Base-by-base conservation (phyloP, 2,113 vertebrate genomes). In the Origma solitaria region DNA sequence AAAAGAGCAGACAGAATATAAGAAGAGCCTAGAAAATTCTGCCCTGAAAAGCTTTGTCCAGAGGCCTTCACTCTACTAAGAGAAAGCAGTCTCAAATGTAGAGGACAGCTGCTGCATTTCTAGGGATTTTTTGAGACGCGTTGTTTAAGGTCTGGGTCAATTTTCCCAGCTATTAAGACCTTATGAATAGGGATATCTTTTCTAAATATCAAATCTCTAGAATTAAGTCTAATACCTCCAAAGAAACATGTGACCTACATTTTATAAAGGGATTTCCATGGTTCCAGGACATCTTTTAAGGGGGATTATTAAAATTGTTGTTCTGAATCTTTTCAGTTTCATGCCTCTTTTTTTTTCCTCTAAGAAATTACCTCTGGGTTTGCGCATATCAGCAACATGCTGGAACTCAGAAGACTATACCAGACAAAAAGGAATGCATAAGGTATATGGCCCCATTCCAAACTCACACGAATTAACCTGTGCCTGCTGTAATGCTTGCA, bases 221-320 rank as follows among this genome's bases (percentile, higher is more conserved):
- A 40, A 88, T 85, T 94, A 91, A 82, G 42, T 77, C 58, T 70
- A 91, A 85, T 62, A 31, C 66, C 14, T 44, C 58, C 38, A 31
- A 80, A 87, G 45, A 91, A 93, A 70, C 14, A 14, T 37, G 11
- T 65, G 82, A 80, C 77, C 73, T 87, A 45, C 82, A 92, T 95
- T 92, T 86, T 70, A 16, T 47, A 66, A 88, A 66, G 37, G 23
- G n/a, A 73, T 91, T 94, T 86, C 28, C n/a, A 17, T 86, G 68
- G 20, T 88, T 93, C 33, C 3, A 11, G 35, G 68, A 12, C 38
- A 75, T 58, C 57, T 88, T 86, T 66, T 86, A 78, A 47, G 58
- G 68, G 33, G 13, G 44, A 78, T 92, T 82, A 75, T 68, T 83
- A 44, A 80, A 83, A 66, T 24, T 38, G 30, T 73, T 87, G 10